These are phyloP conservation scores for Ibidorhyncha struthersii DNA, from an alignment of 2,113 vertebrate species.

Conservation along the genomic window DNA sequence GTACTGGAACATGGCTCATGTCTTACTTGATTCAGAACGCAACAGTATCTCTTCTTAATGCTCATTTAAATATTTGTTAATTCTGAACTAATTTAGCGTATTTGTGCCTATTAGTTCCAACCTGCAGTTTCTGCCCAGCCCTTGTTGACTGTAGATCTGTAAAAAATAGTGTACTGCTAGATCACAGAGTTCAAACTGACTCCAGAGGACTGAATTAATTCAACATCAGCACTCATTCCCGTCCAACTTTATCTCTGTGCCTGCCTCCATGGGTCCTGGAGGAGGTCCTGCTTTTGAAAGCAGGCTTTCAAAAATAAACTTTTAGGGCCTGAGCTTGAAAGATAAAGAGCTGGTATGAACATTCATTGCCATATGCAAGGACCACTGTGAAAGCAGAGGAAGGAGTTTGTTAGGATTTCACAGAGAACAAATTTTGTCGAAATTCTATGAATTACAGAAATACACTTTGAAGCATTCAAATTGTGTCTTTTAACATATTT, in stretches of 20 bases:
- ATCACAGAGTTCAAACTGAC: background rate
- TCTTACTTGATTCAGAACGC: background rate
- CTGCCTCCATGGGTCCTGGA: background rate
- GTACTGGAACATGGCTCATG: background rate
- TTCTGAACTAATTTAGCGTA: background rate
- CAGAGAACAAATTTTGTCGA: background rate
- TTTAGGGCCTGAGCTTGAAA: background rate
- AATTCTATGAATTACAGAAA: slow-evolving; percentile 30
- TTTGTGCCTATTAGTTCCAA: background rate
- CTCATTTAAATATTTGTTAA: background rate
- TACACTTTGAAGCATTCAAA: background rate
- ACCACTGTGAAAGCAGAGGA: background rate
- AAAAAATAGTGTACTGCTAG: background rate
- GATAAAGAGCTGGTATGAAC: background rate
- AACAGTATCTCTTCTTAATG: background rate
- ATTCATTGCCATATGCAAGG: background rate
- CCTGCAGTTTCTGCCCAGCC: background rate
- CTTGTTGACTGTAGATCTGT: background rate
- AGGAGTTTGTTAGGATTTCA: background rate
- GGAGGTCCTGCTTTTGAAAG: background rate
- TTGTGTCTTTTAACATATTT: slow-evolving; percentile 34
- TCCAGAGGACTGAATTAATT: background rate
- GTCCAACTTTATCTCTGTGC: background rate
- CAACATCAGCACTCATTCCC: background rate
- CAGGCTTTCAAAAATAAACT: background rate